Conservation (phyloP, 2,888 invertebrate genomes). For the Netelia melanura region DNA sequence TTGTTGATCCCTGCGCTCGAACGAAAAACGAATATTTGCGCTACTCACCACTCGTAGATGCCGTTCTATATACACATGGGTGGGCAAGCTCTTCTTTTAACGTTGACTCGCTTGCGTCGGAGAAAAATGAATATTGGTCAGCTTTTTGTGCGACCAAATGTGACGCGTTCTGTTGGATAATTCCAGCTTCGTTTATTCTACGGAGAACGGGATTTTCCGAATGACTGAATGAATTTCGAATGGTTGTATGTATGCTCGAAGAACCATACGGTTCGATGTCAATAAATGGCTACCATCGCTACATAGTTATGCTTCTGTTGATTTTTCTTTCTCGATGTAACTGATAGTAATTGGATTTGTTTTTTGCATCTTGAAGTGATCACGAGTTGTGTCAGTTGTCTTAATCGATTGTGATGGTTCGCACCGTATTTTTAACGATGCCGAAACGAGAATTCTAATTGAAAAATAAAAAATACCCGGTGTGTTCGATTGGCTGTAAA, state of each 20-base stretch:
- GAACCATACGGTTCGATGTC: neutral
- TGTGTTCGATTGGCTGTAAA: too few species aligned
- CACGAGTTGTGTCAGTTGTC: neutral
- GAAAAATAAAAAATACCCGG: too few species aligned
- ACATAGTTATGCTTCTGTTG: neutral
- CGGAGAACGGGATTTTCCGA: neutral
- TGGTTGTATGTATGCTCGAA: neutral
- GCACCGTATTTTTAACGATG: neutral
- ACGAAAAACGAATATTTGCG: constrained; percentile 44
- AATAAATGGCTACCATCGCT: neutral
- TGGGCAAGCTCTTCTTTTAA: constrained; percentile 17
- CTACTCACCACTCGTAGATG: neutral
- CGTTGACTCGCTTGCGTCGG: constrained; percentile 3
- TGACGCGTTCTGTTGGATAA: constrained; percentile 10
- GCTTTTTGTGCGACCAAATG: neutral
- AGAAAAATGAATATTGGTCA: neutral
- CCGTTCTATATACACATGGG: neutral
- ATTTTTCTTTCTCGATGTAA: neutral
- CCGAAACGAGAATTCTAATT: too few species aligned
- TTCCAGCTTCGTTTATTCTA: neutral
- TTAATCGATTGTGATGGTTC: neutral
- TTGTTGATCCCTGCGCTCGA: constrained; percentile 38
- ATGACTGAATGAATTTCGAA: constrained; percentile 2
- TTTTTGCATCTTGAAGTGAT: neutral
- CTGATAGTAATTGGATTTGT: neutral